phyloP scores from a whole-genome alignment of 2,888 invertebrate species.

The Thera britannica region DNA sequence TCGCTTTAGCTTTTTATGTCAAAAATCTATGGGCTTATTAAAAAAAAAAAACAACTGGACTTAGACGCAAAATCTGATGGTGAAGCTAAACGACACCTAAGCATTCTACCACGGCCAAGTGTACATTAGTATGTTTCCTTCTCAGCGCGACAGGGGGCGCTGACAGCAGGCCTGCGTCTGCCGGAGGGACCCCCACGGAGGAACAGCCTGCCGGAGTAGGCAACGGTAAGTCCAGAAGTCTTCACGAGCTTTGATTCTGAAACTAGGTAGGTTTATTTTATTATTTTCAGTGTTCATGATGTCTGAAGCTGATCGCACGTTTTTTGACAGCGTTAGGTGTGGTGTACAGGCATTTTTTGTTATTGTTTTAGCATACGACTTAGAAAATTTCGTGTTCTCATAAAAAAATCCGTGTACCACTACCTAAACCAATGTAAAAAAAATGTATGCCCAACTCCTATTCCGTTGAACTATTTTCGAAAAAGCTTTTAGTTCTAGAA shows the following conservation, averaged over 20 bases:
- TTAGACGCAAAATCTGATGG: too few relatives aligned
- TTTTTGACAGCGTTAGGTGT: too few relatives aligned
- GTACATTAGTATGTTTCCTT: slow-evolving; percentile 43
- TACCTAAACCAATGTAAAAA: too few relatives aligned
- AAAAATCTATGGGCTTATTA: not conserved
- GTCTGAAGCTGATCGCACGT: too few relatives aligned
- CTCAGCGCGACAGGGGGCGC: slow-evolving; percentile 95
- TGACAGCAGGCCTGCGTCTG: slow-evolving; percentile 93
- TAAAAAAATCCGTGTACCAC: too few relatives aligned
- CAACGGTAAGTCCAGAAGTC: slow-evolving; percentile 64
- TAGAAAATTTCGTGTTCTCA: too few relatives aligned
- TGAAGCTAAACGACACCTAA: not conserved
- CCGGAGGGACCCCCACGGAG: slow-evolving; percentile 91
- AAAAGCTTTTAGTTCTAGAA: too few relatives aligned
- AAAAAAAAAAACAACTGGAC: not conserved
- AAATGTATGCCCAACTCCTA: too few relatives aligned
- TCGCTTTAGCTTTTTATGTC: slow-evolving; percentile 1
- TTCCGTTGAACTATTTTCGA: too few relatives aligned
- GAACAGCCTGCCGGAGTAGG: slow-evolving; percentile 92
- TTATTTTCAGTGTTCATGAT: not conserved
- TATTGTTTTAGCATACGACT: too few relatives aligned
- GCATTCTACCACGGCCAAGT: not conserved
- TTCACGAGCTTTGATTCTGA: not conserved
- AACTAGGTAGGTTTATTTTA: not conserved
- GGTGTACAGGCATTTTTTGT: too few relatives aligned